Evolutionary conservation across 2,113 vertebrate genomes (phyloP), one percentile per base, ranked within the genome.

Genomic region (Noctilio leporinus): DNA sequence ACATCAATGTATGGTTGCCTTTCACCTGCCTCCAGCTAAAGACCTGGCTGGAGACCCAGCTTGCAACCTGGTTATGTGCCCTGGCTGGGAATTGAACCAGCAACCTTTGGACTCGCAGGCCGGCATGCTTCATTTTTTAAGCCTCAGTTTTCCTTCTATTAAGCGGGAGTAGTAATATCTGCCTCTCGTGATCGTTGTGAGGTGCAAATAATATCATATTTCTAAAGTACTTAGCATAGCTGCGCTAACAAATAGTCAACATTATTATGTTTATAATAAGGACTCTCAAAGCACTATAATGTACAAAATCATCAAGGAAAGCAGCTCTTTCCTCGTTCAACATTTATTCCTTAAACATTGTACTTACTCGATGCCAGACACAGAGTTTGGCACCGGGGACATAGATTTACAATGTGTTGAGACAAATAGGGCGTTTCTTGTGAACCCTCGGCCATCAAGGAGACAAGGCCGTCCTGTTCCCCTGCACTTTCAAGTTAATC

Each of bases 391-490:
- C 86, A 81, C 0, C 1, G 26, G 20, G 49, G 65, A 85, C 40
- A 26, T 75, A 93, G 95, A 95, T 87, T 92, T 95, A 92, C 84
- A 90, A n/a, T 59, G 38, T 83, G 95, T 45, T 19, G 92, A 95
- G 78, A 86, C 75, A 72, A 65, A 88, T 5, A 43, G 69, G 47
- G 80, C 53, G 83, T 92, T 94, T 86, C 93, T 84, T 35, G 17
- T 87, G 94, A 89, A 89, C 87, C 59, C 73, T 49, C 2, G 0
- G 49, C 90, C 70, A 28, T 86, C 33, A 55, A 51, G 64, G 91
- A 91, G 93, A 86, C 3, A 0, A 85, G 65, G 28, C 65, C 82
- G 51, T 59, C 89, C 89, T 30, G 2, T 77, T 51, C 20, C 49
- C 45, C 89, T 17, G 4, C 15, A 9, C 92, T 96, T 96, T 92